Conservation (phyloP, 2,797 vertebrate genomes). For the Eptatretus atami region DNA sequence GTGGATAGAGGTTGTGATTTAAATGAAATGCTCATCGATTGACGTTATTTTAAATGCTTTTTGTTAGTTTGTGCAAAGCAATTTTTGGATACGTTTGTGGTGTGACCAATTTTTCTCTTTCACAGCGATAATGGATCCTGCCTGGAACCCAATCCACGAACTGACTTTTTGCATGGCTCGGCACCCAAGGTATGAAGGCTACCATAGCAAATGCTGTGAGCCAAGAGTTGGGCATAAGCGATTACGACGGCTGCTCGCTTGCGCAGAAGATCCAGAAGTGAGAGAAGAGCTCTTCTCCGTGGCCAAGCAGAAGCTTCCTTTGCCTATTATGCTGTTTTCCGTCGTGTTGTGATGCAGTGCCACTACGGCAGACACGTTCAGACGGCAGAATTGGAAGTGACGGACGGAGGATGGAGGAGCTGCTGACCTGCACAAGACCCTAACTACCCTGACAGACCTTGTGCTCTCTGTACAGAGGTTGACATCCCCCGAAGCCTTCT, state of each 20-base stretch:
- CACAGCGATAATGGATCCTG: not conserved
- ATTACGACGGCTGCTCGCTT: conserved; percentile 5
- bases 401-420: too few relatives aligned
- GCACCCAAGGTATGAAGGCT: not conserved
- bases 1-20: too few relatives aligned
- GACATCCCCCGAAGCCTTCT: conserved; percentile 3
- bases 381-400: not conserved
- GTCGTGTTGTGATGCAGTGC: not conserved
- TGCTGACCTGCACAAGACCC: not conserved
- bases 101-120: too few relatives aligned
- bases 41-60: too few relatives aligned
- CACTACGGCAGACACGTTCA: not conserved
- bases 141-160: not conserved
- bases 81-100: too few relatives aligned
- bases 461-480: conserved; percentile 3
- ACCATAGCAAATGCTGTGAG: not conserved
- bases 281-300: conserved; percentile 3
- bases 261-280: not conserved
- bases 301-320: not conserved
- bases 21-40: too few relatives aligned
- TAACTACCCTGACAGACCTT: not conserved
- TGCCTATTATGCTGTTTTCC: not conserved
- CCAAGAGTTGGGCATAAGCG: not conserved
- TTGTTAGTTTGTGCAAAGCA: too few relatives aligned
- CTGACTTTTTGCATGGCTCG: not conserved